Percentiles rank a stretch among this genome's conserved stretches.
phyloP scores from a whole-genome alignment of 1,140 invertebrate genomes.

The Drosophila tani region DNA sequence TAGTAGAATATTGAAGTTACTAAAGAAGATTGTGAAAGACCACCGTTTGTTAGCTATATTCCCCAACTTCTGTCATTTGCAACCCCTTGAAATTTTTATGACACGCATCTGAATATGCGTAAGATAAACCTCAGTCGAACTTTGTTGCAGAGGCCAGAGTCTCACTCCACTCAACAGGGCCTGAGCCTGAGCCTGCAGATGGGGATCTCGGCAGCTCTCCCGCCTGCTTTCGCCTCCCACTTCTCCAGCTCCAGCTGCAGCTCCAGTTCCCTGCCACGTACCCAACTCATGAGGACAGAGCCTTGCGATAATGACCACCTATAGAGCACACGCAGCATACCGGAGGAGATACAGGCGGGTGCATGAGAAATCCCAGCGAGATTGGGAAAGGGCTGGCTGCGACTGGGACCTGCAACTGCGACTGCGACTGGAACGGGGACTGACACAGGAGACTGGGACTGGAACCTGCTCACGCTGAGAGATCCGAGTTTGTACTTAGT shows the following conservation, averaged over 20 bases:
- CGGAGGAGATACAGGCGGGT: slow-evolving; percentile 45
- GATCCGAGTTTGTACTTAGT: slow-evolving; percentile 61
- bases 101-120: slow-evolving; percentile 17
- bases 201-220: slow-evolving; percentile 26
- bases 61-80: background rate
- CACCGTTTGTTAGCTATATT: background rate
- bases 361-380: slow-evolving; percentile 54
- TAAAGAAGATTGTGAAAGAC: no score
- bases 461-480: slow-evolving; percentile 69
- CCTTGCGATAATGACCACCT: slow-evolving; percentile 82
- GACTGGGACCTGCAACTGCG: slow-evolving; percentile 32
- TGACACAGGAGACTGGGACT: slow-evolving; percentile 21
- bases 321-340: slow-evolving; percentile 70
- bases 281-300: slow-evolving; percentile 45
- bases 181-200: slow-evolving; percentile 11
- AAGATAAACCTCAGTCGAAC: slow-evolving; percentile 4
- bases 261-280: slow-evolving; percentile 16
- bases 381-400: slow-evolving; percentile 44
- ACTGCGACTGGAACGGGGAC: background rate
- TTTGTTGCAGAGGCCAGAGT: slow-evolving; percentile 4
- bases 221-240: slow-evolving; percentile 40
- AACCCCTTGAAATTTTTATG: background rate
- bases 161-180: background rate
- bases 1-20: no score
- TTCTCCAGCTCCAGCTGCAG: background rate